Base-by-base conservation (phyloP, 2,888 invertebrate species). In the Dendrolimus pini region DNA sequence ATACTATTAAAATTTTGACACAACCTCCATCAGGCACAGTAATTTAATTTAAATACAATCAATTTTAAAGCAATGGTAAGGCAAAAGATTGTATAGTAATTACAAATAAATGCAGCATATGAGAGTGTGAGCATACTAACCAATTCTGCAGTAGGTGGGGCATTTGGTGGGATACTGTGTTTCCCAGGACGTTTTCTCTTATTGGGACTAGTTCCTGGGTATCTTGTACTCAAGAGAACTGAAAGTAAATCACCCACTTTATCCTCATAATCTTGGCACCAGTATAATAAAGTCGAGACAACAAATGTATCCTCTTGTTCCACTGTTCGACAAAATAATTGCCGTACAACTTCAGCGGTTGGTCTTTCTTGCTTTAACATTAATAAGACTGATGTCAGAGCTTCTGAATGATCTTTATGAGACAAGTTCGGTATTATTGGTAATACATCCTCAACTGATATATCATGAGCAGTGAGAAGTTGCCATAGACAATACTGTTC, bases 401-500 rank as follows among this genome's bases (percentile, higher is more conserved):
- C 98, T 91, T 99, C 99, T 0, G 98, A 94, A 80, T 99, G 97
- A 70, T 94, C 95, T 77, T 94, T 93, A 80, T 94, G 94, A 72
- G 96, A 95, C 61, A 98, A 85, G 74, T 96, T 96, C 14, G 93
- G 93, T 69, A 93, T 91, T 63, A 93, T 90, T 52, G 97, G 95
- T 74, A 97, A 87, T 65, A 98, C 94, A 76, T 96, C 95, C 75
- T 98, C 97, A n/a, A 98, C 93, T 58, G 97, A 95, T 77, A 98
- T 96, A 80, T 97, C 97, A 80, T 99, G 99, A 54, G 98, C 98
- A 66, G 96, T 94, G 56, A 99, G 93, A 60, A 99, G 92, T 84
- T 99, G 98, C 99, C 99, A 99, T 55, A 99, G 93, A 82, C 98
- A 98, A 80, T 97, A 95, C 84, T 99, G 99, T 83, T 99, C 99